Percentiles rank a stretch among this genome's conserved stretches.
Conservation (phyloP, 2,113 vertebrate genomes). For the Antigone vipio region DNA sequence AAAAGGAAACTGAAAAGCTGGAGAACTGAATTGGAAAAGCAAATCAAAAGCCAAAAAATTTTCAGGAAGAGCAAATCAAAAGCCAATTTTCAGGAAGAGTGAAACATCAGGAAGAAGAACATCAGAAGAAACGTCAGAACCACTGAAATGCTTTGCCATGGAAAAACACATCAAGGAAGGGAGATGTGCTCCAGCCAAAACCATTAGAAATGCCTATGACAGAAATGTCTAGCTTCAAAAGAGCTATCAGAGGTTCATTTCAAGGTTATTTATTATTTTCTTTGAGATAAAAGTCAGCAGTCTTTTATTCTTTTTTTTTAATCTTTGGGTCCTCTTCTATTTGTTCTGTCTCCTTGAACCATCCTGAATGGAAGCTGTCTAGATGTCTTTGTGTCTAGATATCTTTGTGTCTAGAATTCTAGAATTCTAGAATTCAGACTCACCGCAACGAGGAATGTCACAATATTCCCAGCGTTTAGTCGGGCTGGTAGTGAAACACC, state of each 20-base stretch:
- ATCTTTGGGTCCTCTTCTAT: not conserved
- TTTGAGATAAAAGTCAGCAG: not conserved
- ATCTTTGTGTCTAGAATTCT: not conserved
- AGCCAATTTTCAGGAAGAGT: not conserved
- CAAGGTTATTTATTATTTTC: not conserved
- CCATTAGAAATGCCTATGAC: not conserved
- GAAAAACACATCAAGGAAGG: not conserved
- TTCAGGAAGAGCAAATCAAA: not conserved
- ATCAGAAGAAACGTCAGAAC: not conserved
- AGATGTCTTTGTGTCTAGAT: not conserved
- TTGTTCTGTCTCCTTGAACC: not conserved
- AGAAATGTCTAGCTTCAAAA: not conserved
- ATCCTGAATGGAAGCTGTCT: not conserved
- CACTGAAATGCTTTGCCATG: not conserved
- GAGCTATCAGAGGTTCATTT: not conserved
- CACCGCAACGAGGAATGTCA: constrained; percentile 85
- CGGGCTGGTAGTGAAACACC: constrained; percentile 88
- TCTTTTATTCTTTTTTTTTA: not conserved
- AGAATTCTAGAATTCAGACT: constrained; percentile 46
- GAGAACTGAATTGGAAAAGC: not conserved
- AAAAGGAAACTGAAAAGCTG: not conserved
- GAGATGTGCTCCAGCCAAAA: not conserved
- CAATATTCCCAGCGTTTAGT: constrained; percentile 90
- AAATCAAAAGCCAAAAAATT: not conserved
- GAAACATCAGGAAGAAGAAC: not conserved